Conservation (phyloP, 2,888 invertebrate species). For the Caenorhabditis sp. region DNA sequence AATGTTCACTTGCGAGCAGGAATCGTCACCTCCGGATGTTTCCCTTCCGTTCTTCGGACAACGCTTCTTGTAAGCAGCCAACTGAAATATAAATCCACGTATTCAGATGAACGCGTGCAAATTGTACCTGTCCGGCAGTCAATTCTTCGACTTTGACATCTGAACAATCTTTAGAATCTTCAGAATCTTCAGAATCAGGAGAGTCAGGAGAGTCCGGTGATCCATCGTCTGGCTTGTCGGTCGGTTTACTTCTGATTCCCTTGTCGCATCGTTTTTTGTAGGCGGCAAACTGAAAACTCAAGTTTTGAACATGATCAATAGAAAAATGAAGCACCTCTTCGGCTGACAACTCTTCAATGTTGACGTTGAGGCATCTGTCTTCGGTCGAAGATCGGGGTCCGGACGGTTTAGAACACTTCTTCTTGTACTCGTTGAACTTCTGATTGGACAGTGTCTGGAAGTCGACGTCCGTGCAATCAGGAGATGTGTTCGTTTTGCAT, state of each 20-base stretch:
- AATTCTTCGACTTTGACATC: slow-evolving; percentile 30
- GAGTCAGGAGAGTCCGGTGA: not conserved
- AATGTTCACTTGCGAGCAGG: slow-evolving; percentile 5
- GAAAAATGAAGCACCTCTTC: slow-evolving; percentile 17
- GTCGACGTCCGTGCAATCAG: not conserved
- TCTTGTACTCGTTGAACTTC: slow-evolving; percentile 4
- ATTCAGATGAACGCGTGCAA: no score
- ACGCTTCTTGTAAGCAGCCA: slow-evolving; percentile 18
- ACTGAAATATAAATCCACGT: no score
- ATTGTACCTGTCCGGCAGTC: slow-evolving; percentile 20
- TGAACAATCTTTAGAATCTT: not conserved
- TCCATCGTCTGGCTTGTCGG: not conserved
- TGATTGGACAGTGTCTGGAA: not conserved
- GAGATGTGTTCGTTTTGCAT: not conserved
- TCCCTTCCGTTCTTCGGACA: slow-evolving; percentile 17
- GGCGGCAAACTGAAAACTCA: not conserved
- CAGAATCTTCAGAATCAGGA: not conserved
- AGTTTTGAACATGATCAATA: not conserved
- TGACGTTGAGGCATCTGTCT: slow-evolving; percentile 10
- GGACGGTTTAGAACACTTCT: slow-evolving; percentile 9
- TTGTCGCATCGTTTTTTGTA: not conserved
- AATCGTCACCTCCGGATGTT: not conserved
- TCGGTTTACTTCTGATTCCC: no score
- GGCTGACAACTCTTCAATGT: slow-evolving; percentile 19
- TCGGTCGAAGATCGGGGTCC: not conserved